Conservation (phyloP, 2,113 vertebrate genomes). For the Alces alces region DNA sequence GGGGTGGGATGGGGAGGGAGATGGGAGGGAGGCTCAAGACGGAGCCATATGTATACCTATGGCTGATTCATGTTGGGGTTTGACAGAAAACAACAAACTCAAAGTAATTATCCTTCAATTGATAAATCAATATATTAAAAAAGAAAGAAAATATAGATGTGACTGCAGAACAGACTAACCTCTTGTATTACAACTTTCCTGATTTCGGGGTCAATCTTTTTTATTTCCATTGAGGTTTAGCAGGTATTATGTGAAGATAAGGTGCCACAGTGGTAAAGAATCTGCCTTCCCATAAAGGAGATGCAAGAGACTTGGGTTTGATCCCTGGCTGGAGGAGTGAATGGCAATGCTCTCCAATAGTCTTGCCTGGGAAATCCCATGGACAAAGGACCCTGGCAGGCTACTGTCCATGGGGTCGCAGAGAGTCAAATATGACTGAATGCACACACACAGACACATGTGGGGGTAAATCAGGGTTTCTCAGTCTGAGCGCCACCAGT, state of each 20-base stretch:
- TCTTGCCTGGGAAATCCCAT: not conserved
- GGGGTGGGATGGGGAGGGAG: not conserved
- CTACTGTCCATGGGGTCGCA: not conserved
- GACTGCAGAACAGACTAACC: not conserved
- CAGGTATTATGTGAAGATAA: not conserved
- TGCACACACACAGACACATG: not conserved
- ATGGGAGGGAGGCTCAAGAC: not conserved
- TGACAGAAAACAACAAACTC: not conserved
- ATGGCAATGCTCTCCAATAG: not conserved
- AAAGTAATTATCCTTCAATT: not conserved
- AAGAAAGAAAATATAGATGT: not conserved
- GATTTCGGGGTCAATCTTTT: not conserved
- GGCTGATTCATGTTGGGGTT: not conserved
- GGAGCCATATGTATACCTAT: not conserved
- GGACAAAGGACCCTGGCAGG: too few species aligned
- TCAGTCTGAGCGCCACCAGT: not conserved
- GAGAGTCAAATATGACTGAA: not conserved
- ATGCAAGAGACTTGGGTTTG: not conserved
- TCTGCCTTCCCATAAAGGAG: not conserved
- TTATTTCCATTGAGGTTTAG: not conserved
- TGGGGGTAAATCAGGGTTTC: not conserved
- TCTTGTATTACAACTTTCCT: not conserved
- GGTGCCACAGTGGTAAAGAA: not conserved
- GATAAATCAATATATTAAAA: not conserved
- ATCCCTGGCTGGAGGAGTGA: not conserved